Evolutionary conservation across 2,888 invertebrate genomes (phyloP), one percentile per base, ranked within the genome.

Genomic region (Stenurella melanura): DNA sequence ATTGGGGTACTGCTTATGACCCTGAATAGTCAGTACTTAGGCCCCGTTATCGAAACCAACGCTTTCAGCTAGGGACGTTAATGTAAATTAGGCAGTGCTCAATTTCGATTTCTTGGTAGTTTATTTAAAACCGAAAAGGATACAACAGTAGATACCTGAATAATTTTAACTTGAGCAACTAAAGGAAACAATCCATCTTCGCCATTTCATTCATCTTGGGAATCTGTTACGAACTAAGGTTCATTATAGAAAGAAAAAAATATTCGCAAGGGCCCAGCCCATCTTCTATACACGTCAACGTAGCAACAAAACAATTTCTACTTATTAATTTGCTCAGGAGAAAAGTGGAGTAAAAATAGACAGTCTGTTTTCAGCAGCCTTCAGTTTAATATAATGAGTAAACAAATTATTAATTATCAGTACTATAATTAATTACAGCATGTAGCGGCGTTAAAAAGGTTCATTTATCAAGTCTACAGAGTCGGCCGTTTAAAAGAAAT

Each of bases 331-430:
- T 30, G 21, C 61, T 61, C 19, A 64, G 19, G 10, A 18, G 42
- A 42, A 63, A n/a, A 64, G 19, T 12, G 19, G 17, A 42, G 19
- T 38, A 38, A 42, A 64, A 42, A 38, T 17, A 34, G 30, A 30
- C 38, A 38, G 64, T 15, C 70, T 72, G 68, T 74, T 71, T 57
- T 67, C 56, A 61, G 56, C 74, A 68, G 70, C 74, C 69, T 70
- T 60, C 66, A 18, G 56, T 34, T 21, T 64, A 74, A n/a, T 30
- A 67, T 79, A 77, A 77, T 77, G 71, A 75, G 75, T 70, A 38
- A 73, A 72, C 71, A 70, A 76, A 77, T 78, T 80, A 78, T 80
- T 74, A 77, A 80, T 80, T 78, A 80, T 67, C 67, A 73, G 61
- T 56, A 54, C 66, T 74, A 77, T 74, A 77, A 80, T 80, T 80